Evolutionary conservation across 2,797 vertebrate genomes (phyloP).

Genomic region (Rhinatrema bivittatum): DNA sequence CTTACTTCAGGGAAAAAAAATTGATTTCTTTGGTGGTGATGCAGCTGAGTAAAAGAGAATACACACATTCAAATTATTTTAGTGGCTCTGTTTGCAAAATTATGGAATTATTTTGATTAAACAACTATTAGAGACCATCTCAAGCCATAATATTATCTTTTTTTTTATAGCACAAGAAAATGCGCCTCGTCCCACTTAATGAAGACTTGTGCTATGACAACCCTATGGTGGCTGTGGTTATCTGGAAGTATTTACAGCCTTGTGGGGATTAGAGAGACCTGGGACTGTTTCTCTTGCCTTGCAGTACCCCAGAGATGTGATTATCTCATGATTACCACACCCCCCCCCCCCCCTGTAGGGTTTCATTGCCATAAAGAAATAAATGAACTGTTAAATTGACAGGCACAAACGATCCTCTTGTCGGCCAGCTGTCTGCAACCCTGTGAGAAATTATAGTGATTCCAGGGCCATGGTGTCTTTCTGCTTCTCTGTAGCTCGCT

Average conservation of each 20-base stretch:
- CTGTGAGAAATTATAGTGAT: fast-evolving
- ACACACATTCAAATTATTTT: too few relatives aligned
- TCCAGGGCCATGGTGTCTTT: neutral
- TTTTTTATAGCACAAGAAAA: constrained; percentile 23
- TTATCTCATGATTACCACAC: constrained; percentile 46
- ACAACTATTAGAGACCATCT: too few relatives aligned
- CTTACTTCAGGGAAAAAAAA: too few relatives aligned
- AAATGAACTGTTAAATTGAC: constrained; percentile 50
- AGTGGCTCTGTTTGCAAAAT: too few relatives aligned
- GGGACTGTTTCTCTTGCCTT: constrained; percentile 37
- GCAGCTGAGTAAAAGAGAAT: too few relatives aligned
- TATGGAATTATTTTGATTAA: too few relatives aligned
- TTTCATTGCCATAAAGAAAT: constrained; percentile 39
- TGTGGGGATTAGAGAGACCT: constrained; percentile 43
- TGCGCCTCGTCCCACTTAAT: constrained; percentile 33
- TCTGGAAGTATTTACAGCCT: constrained; percentile 36
- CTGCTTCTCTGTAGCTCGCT: neutral
- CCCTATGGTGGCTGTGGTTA: constrained; percentile 28
- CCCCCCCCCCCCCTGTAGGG: constrained; percentile 46
- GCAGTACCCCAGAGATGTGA: constrained; percentile 38
- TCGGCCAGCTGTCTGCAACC: constrained; percentile 28
- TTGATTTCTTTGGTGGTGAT: too few relatives aligned
- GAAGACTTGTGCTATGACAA: too few relatives aligned
- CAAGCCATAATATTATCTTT: too few relatives aligned
- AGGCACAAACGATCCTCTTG: constrained; percentile 43